Evolutionary conservation across 1,140 invertebrate genomes (phyloP).

Genomic region (Diabrotica virgifera): DNA sequence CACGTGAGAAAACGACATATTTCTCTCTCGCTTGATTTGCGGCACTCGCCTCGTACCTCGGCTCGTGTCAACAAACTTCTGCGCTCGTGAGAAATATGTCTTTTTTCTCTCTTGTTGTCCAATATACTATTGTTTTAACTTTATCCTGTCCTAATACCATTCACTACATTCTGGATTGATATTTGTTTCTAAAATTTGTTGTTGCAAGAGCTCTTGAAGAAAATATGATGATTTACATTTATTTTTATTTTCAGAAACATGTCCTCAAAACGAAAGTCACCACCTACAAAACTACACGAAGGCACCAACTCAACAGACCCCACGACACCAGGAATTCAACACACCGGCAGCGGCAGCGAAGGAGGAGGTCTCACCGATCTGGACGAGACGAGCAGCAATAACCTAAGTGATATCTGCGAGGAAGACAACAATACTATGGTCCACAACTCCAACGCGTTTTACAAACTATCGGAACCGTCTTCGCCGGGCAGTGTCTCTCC

Average conservation of each 20-base stretch:
- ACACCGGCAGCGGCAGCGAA: conserved; percentile 44
- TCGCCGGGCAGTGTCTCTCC: conserved; percentile 53
- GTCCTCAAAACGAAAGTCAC: conserved; percentile 92
- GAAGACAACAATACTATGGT: conserved; percentile 48
- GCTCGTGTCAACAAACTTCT: no score
- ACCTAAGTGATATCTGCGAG: conserved; percentile 48
- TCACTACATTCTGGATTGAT: no score
- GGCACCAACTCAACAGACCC: conserved; percentile 59
- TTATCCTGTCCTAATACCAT: no score
- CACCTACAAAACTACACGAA: conserved; percentile 85
- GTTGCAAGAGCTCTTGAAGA: no score
- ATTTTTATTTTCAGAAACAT: conserved; percentile 71
- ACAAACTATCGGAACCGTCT: conserved; percentile 58
- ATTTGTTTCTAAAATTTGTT: no score
- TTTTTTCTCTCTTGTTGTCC: no score
- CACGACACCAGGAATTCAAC: conserved; percentile 45
- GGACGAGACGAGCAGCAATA: conserved; percentile 49
- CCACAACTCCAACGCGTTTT: conserved; percentile 49
- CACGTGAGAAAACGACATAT: no score
- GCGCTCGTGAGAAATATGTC: no score
- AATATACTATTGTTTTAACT: no score
- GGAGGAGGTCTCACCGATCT: conserved; percentile 48
- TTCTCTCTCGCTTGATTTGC: no score
- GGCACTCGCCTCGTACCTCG: no score
- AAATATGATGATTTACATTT: no score